These are phyloP conservation scores for Acanthaster planci DNA, from an alignment of 35 echinoderm and acorn worm species.

Conservation along the genomic window DNA sequence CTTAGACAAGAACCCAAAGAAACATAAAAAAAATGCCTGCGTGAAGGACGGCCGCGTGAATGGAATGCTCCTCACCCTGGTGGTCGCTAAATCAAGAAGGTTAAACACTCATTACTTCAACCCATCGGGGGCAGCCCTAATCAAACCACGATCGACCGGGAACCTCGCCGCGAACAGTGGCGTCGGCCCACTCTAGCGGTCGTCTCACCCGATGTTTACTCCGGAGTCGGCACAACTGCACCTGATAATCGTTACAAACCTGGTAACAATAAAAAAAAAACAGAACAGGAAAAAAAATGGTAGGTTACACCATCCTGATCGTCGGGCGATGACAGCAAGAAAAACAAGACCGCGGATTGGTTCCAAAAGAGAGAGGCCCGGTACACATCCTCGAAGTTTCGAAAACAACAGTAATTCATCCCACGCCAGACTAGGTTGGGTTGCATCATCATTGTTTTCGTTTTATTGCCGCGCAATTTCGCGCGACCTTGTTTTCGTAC, in stretches of 20 bases:
- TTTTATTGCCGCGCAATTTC: conserved; percentile 14
- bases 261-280: conserved; percentile 7
- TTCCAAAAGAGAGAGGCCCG: not conserved
- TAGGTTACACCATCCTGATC: too few species aligned
- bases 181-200: not conserved
- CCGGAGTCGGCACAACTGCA: not conserved
- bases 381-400: not conserved
- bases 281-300: too few species aligned
- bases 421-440: not conserved
- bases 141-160: not conserved
- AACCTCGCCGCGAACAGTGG: not conserved
- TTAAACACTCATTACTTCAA: conserved; percentile 17
- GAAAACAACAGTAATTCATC: not conserved
- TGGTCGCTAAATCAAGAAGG: conserved; percentile 18
- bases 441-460: not conserved
- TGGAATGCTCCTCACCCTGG: conserved; percentile 10
- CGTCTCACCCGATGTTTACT: not conserved
- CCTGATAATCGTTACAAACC: conserved; percentile 9
- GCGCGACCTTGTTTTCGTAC: not conserved
- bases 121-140: not conserved
- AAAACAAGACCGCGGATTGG: too few species aligned
- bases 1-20: not conserved
- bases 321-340: too few species aligned
- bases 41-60: not conserved
- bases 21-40: not conserved